Conservation (phyloP, 2,113 vertebrate genomes). For the Balaenoptera acutorostrata region DNA sequence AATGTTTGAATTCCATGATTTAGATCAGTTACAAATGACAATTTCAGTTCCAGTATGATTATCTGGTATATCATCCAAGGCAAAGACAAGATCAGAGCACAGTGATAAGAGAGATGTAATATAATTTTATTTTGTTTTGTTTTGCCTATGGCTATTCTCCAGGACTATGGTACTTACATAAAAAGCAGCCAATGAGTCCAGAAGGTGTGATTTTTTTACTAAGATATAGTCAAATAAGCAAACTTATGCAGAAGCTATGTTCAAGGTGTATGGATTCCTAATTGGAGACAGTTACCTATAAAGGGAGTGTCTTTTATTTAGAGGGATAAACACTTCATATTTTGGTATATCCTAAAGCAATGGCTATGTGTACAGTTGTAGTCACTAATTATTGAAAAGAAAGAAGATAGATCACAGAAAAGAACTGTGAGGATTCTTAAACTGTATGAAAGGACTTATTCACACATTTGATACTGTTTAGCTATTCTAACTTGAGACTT, state of each 20-base stretch:
- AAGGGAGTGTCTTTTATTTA: not conserved
- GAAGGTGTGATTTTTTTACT: not conserved
- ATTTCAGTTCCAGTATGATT: not conserved
- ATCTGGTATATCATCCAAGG: not conserved
- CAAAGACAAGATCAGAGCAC: not conserved
- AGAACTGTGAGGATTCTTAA: not conserved
- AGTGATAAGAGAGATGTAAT: not conserved
- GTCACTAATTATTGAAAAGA: not conserved
- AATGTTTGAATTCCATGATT: not conserved
- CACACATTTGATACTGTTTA: not conserved
- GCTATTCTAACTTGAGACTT: not conserved
- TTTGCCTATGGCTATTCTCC: not conserved
- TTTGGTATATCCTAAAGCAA: not conserved
- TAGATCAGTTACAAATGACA: not conserved
- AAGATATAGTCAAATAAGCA: not conserved
- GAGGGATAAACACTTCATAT: not conserved
- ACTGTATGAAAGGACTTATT: not conserved
- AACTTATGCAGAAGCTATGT: not conserved
- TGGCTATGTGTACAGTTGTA: not conserved
- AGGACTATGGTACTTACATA: not conserved
- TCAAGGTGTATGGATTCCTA: not conserved
- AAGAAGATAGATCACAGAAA: not conserved
- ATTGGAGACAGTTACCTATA: not conserved
- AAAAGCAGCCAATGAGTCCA: not conserved
- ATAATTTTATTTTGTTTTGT: not conserved